Conservation (phyloP, 2,797 vertebrate species). For the Synanceia verrucosa region DNA sequence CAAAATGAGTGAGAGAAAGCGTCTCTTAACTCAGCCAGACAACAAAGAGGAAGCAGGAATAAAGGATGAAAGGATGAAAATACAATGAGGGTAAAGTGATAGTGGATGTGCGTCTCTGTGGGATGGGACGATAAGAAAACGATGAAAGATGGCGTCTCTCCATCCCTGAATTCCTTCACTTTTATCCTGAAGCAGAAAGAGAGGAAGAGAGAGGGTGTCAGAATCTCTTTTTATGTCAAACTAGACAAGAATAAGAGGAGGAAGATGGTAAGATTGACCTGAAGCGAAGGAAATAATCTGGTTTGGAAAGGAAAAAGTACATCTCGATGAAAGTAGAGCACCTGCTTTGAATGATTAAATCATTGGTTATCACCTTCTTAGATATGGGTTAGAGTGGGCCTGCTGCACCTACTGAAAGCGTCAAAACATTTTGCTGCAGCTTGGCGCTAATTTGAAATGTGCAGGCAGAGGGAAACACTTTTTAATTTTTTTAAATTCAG, state of each 20-base stretch:
- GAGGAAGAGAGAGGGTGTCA: neutral
- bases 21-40: slow-evolving; percentile 9
- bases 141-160: slow-evolving; percentile 46
- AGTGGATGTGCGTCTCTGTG: slow-evolving; percentile 47
- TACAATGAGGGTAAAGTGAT: slow-evolving; percentile 53
- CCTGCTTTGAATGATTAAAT: no score
- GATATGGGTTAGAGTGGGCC: no score
- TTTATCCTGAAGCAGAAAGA: slow-evolving; percentile 56
- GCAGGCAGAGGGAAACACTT: no score
- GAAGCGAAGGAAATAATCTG: neutral
- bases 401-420: no score
- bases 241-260: neutral
- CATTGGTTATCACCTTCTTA: no score
- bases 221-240: slow-evolving; percentile 14
- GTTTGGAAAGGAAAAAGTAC: no score
- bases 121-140: slow-evolving; percentile 42
- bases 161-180: slow-evolving; percentile 48
- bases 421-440: no score
- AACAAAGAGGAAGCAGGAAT: slow-evolving; percentile 31
- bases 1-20: neutral
- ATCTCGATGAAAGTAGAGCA: no score
- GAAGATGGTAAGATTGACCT: neutral
- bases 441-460: no score
- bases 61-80: slow-evolving; percentile 32
- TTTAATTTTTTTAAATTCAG: no score